Conservation (phyloP, 2,113 vertebrate species). For the Cairina moschata region DNA sequence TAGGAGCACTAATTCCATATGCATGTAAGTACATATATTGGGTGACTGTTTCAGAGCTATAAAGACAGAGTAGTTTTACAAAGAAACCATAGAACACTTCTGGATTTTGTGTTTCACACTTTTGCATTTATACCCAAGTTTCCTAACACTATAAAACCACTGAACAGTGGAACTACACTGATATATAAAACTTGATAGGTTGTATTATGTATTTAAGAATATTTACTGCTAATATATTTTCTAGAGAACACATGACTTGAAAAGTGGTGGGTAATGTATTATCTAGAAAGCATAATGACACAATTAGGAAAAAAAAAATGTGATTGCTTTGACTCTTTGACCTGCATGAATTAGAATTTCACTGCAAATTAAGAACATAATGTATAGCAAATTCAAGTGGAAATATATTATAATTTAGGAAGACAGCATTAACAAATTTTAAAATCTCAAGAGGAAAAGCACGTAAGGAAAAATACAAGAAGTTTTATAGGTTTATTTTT, state of each 20-base stretch:
- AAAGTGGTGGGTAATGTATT: fast-evolving
- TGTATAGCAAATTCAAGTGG: neutral
- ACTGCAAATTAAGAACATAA: neutral
- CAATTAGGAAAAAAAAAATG: neutral
- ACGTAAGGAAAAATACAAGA: neutral
- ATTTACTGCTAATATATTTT: neutral
- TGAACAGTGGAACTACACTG: neutral
- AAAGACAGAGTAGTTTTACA: neutral
- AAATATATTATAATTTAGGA: neutral
- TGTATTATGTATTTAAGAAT: neutral
- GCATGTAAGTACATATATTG: neutral
- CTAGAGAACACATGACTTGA: neutral
- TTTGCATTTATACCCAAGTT: neutral
- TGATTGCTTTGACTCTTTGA: neutral
- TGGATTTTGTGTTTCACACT: neutral
- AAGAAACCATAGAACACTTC: neutral
- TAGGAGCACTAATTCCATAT: neutral
- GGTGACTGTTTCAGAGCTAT: neutral
- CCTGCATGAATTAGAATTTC: neutral
- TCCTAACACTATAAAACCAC: neutral
- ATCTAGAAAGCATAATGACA: neutral
- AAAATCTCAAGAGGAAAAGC: neutral
- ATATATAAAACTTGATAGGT: neutral
- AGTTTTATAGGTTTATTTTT: neutral
- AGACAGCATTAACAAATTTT: neutral